Conservation (phyloP, 2,113 vertebrate genomes). For the Saguinus imperator region DNA sequence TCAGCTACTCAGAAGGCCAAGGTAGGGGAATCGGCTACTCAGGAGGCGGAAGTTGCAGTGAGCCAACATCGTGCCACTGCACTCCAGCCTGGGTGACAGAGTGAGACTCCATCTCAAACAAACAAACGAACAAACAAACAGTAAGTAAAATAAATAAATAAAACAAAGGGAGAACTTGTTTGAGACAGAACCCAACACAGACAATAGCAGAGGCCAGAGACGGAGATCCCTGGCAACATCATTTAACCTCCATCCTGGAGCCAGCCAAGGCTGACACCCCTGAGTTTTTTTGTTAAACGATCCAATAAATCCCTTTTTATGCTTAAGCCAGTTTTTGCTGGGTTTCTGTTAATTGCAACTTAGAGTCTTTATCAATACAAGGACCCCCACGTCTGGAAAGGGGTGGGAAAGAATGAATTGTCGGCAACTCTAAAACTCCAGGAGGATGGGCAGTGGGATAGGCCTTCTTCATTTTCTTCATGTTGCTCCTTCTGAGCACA, state of each 20-base stretch:
- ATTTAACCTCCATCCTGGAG: neutral
- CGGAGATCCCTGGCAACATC: neutral
- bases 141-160: too few species aligned
- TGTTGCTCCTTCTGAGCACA: constrained; percentile 30
- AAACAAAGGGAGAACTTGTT: neutral
- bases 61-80: too few species aligned
- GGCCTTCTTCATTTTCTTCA: constrained; percentile 36
- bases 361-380: constrained; percentile 39
- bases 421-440: constrained; percentile 31
- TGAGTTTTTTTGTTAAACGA: constrained; percentile 41
- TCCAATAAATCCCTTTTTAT: neutral
- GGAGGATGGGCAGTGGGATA: neutral
- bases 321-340: neutral
- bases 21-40: too few species aligned
- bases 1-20: too few species aligned
- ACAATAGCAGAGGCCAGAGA: neutral
- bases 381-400: neutral
- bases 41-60: too few species aligned
- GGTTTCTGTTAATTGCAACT: neutral
- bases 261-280: neutral
- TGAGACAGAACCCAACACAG: neutral
- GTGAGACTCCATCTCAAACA: too few species aligned
- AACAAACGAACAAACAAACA: too few species aligned
- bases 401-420: neutral
- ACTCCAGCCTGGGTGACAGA: too few species aligned